Base-by-base conservation (phyloP, 2,113 vertebrate genomes). In the Balaeniceps rex region DNA sequence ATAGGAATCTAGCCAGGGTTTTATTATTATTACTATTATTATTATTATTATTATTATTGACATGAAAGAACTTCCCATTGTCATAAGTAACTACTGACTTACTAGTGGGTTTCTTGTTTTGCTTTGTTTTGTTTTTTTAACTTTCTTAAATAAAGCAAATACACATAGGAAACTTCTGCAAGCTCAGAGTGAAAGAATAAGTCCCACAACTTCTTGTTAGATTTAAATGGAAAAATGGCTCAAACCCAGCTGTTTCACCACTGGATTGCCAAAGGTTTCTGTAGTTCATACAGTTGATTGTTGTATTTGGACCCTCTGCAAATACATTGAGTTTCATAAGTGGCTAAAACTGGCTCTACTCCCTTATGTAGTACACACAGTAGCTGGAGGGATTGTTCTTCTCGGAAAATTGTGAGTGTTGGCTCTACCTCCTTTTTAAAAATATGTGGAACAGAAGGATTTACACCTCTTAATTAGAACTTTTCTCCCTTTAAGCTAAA, bases 401-500 rank as follows among this genome's bases (percentile, higher is more conserved):
- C 93, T 96, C 0, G 2, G 89, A 97, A 96, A 94, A 94, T 69
- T 96, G 91, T 96, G 84, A 94, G 92, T 93, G 40, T 96, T 98
- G 97, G 96, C 94, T 29, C 75, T 86, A 94, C 81, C 55, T 11
- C 10, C 49, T 72, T 78, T 92, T 81, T 33, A 87, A 94, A 96
- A 97, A 84, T 88, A 96, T 70, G 66, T 93, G 88, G 63, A 97
- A 95, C 85, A 94, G 91, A 97, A 96, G 96, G 95, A 93, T 97
- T 96, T 97, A 57, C 97, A 96, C 96, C 66, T 97, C 82, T 88
- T 97, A 97, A 96, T 97, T 97, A 97, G 90, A 97, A 93, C 11
- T 91, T 78, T 93, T 93, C 70, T 93, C 51, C 49, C 72, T 90
- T 91, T 80, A 82, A 83, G 81, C 63, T 91, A 90, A 89, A 87